A percentile compares a stretch with the other conserved stretches of the same genome.
These are phyloP conservation scores for Psittacula echo DNA, from an alignment of 2,797 vertebrate genomes.

Conservation along the genomic window DNA sequence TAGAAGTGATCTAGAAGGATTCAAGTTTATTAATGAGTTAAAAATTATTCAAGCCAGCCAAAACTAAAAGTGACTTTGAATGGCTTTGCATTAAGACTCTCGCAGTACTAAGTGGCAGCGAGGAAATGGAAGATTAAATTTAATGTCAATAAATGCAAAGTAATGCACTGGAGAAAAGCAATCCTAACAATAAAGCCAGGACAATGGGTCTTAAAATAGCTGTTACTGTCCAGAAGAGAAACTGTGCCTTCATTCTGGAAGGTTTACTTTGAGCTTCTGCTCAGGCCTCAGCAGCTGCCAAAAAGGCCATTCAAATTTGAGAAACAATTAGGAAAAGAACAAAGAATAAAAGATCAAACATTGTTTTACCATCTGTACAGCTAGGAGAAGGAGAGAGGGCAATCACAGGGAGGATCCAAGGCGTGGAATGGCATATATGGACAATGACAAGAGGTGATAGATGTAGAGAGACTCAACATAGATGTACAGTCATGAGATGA, in stretches of 20 bases:
- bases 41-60: conserved; percentile 35
- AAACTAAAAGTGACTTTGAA: conserved; percentile 9
- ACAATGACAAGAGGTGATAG: not conserved
- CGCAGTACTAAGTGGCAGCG: not conserved
- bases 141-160: conserved; percentile 63
- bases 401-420: not conserved
- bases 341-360: not conserved
- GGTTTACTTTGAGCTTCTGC: not conserved
- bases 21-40: conserved; percentile 32
- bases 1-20: not conserved
- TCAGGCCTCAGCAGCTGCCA: not conserved
- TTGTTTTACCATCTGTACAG: not conserved
- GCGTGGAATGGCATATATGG: not conserved
- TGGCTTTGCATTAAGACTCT: conserved; percentile 14
- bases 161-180: conserved; percentile 42
- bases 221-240: conserved; percentile 8
- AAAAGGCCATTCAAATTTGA: not conserved
- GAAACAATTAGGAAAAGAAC: not conserved
- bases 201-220: conserved; percentile 32
- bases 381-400: not conserved
- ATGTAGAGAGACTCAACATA: not conserved
- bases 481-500: no score
- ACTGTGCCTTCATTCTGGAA: not conserved
- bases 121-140: conserved; percentile 62
- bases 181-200: not conserved